Evolutionary conservation across 2,888 invertebrate species (phyloP), one percentile per base, ranked within the genome.

Genomic region (Athrips mouffetella): DNA sequence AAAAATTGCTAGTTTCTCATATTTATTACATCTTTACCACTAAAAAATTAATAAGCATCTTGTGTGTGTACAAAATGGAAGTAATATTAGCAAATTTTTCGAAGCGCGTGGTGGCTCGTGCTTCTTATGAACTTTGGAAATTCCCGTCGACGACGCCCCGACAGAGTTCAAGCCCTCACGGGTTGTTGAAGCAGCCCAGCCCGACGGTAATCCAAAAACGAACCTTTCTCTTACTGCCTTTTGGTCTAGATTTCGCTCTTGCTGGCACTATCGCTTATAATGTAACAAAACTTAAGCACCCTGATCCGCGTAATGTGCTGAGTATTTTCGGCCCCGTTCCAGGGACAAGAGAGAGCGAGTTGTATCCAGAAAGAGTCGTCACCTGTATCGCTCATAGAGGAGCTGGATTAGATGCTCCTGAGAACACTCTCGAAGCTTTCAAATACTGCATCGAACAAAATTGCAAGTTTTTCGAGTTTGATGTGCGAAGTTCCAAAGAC

Each of bases 361-460:
- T 70, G 0, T 61, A 82, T 47, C 79, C 90, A 1, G 77, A 76
- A 11, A 76, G 76, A 59, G 75, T 91, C 2, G 89, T 93, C 61
- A 89, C 85, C 64, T 91, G 92, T 35, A 90, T 94, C 48, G 94
- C 93, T 0, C 95, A 95, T 64, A 89, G 95, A 66, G 95, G 94
- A 3, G 94, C 92, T 10, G 92, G 91, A 1, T 78, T 92, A 31
- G 94, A 95, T 79, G 94, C 93, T 3, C 95, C 95, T 0, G 95
- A 95, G 78, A 95, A 95, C 73, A 94, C 93, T 55, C 69, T 95
- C 55, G 89, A 90, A 47, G 94, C 95, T 1, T 92, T 95, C 62
- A 90, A 90, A 81, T 89, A 91, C 76, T 94, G 94, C 54, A 91
- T 91, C 48, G 90, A 90, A 46, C 90, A 91, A 55, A 94, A 94